These are phyloP conservation scores for Dryomyza anilis DNA, from an alignment of 2,888 invertebrate genomes.

Conservation along the genomic window DNA sequence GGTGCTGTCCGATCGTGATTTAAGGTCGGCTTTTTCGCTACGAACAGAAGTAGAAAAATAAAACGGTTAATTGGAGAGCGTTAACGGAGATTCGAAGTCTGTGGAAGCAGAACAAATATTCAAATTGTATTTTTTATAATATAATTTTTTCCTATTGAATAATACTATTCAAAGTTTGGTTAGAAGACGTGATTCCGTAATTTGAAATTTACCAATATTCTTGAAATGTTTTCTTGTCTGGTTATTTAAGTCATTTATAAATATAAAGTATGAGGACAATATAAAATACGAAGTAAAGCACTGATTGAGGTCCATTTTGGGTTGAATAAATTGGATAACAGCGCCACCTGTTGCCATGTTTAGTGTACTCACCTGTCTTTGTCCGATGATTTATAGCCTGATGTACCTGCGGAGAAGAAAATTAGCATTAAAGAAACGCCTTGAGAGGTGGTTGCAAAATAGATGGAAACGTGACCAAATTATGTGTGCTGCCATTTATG, in stretches of 20 bases:
- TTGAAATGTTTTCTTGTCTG: too few species aligned
- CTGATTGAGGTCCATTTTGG: too few species aligned
- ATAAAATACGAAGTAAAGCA: neutral
- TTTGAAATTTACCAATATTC: too few species aligned
- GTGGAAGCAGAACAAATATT: neutral
- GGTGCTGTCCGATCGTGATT: conserved; percentile 61
- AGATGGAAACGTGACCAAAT: neutral
- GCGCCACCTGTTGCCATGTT: conserved; percentile 43
- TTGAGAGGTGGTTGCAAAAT: neutral
- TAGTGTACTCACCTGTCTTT: conserved; percentile 74
- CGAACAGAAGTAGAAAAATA: conserved; percentile 29
- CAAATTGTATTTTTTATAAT: neutral
- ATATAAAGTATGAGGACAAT: neutral
- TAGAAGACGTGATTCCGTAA: too few species aligned
- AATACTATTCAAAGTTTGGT: too few species aligned
- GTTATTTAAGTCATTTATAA: too few species aligned
- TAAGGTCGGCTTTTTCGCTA: conserved; percentile 62
- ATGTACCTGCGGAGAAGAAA: conserved; percentile 70
- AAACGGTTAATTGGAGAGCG: neutral
- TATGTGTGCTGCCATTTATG: neutral
- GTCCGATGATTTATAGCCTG: conserved; percentile 82
- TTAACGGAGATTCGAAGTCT: too few species aligned
- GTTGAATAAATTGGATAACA: conserved; percentile 21
- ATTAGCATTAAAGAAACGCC: conserved; percentile 17
- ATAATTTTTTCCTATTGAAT: too few species aligned